phyloP scores from a whole-genome alignment of 2,888 invertebrate genomes.

The Fragum whitleyi region DNA sequence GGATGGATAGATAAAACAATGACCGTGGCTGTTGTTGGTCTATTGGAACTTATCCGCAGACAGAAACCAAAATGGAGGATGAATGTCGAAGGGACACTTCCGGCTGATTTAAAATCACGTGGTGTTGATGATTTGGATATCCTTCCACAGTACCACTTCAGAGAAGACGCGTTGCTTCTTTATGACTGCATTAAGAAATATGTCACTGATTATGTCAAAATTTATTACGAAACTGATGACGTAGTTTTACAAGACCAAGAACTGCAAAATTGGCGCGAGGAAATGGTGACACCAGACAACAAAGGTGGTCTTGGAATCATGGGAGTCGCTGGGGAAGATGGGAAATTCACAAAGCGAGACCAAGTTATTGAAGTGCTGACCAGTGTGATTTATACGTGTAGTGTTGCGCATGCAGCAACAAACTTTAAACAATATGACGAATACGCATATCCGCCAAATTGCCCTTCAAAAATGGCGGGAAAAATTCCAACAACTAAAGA shows the following conservation, averaged over 20 bases:
- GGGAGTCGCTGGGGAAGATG: slow-evolving; percentile 67
- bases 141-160: slow-evolving; percentile 83
- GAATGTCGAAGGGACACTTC: slow-evolving; percentile 80
- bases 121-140: slow-evolving; percentile 78
- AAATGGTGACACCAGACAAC: slow-evolving; percentile 78
- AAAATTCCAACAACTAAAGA: slow-evolving; percentile 65
- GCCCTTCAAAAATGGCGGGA: slow-evolving; percentile 66
- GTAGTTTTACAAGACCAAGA: slow-evolving; percentile 70
- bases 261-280: slow-evolving; percentile 81
- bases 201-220: slow-evolving; percentile 63
- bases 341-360: slow-evolving; percentile 42
- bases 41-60: slow-evolving; percentile 41
- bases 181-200: slow-evolving; percentile 82
- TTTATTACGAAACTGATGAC: slow-evolving; percentile 68
- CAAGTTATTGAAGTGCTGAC: slow-evolving; percentile 49
- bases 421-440: slow-evolving; percentile 78
- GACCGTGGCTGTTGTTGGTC: slow-evolving; percentile 47
- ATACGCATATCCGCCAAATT: slow-evolving; percentile 78
- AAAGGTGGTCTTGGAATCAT: slow-evolving; percentile 80
- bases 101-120: slow-evolving; percentile 82
- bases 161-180: slow-evolving; percentile 83
- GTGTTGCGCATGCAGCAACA: slow-evolving; percentile 66
- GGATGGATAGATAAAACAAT: slow-evolving; percentile 61
- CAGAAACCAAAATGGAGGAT: slow-evolving; percentile 72
- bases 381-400: slow-evolving; percentile 63